These are phyloP conservation scores for Dorcus hopei DNA, from an alignment of 2,888 invertebrate species.

Conservation along the genomic window DNA sequence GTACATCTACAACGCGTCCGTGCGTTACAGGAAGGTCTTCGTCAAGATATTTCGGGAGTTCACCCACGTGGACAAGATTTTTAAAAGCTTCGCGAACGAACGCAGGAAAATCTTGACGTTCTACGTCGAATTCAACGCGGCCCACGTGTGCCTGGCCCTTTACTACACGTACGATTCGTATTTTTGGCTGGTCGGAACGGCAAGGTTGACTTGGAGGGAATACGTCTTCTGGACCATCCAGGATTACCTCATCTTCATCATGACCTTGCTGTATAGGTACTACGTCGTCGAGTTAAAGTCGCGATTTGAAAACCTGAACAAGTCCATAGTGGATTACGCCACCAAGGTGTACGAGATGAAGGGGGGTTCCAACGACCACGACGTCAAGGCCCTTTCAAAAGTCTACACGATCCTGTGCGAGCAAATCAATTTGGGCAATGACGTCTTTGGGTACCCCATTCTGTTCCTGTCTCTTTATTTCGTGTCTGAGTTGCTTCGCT, in stretches of 20 bases:
- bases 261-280: not conserved
- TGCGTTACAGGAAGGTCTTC: not conserved
- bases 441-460: slow-evolving; percentile 3
- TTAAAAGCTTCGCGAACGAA: not conserved
- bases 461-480: slow-evolving; percentile 1
- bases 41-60: too few species aligned
- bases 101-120: not conserved
- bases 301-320: slow-evolving; percentile 2
- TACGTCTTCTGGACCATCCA: slow-evolving; percentile 3
- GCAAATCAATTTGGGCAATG: slow-evolving; percentile 2
- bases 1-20: slow-evolving; percentile 1
- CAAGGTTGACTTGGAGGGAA: not conserved
- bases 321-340: not conserved
- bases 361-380: not conserved
- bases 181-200: not conserved
- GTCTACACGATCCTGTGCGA: slow-evolving; percentile 5
- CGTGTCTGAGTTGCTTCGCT: not conserved
- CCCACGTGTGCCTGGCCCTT: not conserved
- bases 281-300: not conserved
- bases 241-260: slow-evolving; percentile 1
- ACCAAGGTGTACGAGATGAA: not conserved
- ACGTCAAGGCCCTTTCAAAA: not conserved
- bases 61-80: too few species aligned
- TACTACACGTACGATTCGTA: slow-evolving; percentile 1
- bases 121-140: slow-evolving; percentile 3